Evolutionary conservation across 2,797 vertebrate genomes (phyloP).

Genomic region (Sebastes vulpes): DNA sequence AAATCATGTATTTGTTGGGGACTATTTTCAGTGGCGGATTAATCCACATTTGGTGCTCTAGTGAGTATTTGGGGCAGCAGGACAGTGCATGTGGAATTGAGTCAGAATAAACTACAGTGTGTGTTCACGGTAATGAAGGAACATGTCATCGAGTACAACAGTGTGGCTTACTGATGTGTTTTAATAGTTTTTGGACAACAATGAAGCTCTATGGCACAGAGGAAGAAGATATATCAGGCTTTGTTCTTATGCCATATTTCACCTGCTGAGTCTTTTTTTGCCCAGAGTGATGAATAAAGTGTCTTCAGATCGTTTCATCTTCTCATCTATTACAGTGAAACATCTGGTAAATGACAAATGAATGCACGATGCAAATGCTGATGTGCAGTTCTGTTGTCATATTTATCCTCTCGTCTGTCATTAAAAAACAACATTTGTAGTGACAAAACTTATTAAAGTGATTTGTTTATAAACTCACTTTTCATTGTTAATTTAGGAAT

Average conservation of each 20-base stretch:
- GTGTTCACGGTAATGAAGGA: background rate
- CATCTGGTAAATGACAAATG: background rate
- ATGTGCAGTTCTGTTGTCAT: background rate
- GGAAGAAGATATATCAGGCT: background rate
- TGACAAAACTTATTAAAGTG: background rate
- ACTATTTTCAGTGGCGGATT: background rate
- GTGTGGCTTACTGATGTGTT: background rate
- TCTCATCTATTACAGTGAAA: background rate
- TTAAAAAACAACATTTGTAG: background rate
- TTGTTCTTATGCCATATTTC: background rate
- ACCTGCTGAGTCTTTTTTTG: background rate
- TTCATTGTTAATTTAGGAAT: background rate
- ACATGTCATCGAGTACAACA: background rate
- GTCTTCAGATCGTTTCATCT: background rate
- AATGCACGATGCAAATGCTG: background rate
- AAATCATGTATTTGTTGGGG: too few species aligned
- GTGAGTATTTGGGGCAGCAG: background rate
- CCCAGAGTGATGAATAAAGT: background rate
- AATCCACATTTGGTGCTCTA: background rate
- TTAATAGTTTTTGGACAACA: too few species aligned
- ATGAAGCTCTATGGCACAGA: background rate
- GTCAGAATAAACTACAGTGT: background rate
- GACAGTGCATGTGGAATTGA: background rate
- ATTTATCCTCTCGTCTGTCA: background rate
- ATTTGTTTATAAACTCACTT: background rate